Evolutionary conservation across 2,113 vertebrate species (phyloP).

Genomic region (Mobula birostris): DNA sequence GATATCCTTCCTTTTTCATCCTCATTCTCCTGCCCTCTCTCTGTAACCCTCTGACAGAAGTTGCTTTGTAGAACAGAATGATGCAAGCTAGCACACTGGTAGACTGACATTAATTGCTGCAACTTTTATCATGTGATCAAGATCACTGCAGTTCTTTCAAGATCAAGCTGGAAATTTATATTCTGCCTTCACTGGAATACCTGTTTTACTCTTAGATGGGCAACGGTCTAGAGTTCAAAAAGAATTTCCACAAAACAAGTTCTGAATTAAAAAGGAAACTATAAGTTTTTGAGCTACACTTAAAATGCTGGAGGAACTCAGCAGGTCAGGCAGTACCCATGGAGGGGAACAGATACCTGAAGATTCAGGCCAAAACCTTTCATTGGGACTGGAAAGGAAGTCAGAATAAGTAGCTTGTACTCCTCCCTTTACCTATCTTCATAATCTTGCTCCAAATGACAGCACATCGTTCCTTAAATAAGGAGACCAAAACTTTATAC

Average conservation of each 20-base stretch:
- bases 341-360: too few relatives aligned
- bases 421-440: too few relatives aligned
- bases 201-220: not conserved
- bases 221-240: not conserved
- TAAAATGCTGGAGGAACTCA: too few relatives aligned
- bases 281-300: not conserved
- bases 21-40: too few relatives aligned
- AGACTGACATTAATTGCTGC: not conserved
- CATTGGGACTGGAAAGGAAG: too few relatives aligned
- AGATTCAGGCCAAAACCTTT: too few relatives aligned
- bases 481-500: too few relatives aligned
- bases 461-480: too few relatives aligned
- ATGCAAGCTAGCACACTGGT: not conserved
- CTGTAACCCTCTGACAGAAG: not conserved
- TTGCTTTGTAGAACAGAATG: not conserved
- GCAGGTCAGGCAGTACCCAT: too few relatives aligned
- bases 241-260: not conserved
- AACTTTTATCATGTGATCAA: not conserved
- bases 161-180: slow-evolving; percentile 5
- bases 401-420: too few relatives aligned
- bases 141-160: not conserved
- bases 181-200: not conserved
- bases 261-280: not conserved
- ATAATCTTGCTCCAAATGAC: too few relatives aligned
- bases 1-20: too few relatives aligned